phyloP scores from a whole-genome alignment of 2,888 invertebrate species.

The Silvanus unidentatus region DNA sequence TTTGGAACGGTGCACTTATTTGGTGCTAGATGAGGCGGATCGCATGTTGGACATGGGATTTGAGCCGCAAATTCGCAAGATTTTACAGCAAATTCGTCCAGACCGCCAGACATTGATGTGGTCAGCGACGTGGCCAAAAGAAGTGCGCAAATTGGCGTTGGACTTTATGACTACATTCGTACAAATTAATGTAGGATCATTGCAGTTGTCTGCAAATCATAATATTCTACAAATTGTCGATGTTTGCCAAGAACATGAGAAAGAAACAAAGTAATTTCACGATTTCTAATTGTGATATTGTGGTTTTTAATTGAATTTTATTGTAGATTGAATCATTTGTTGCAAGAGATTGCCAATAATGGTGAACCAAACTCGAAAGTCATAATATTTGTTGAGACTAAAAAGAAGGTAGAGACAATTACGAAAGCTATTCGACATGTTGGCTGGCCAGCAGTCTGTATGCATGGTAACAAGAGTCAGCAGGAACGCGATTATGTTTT shows the following conservation, averaged over 20 bases:
- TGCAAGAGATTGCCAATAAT: conserved; percentile 75
- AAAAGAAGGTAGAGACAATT: conserved; percentile 76
- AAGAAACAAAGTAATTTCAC: conserved; percentile 52
- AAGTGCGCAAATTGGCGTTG: conserved; percentile 84
- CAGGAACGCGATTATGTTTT: conserved; percentile 90
- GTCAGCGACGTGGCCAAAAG: conserved; percentile 98
- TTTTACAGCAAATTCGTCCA: conserved; percentile 87
- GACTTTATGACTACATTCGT: conserved; percentile 87
- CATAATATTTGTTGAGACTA: conserved; percentile 94
- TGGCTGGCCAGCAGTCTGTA: conserved; percentile 70
- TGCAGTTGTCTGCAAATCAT: conserved; percentile 83
- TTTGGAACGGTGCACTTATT: conserved; percentile 72
- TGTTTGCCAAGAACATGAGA: conserved; percentile 81
- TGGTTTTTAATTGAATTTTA: conserved; percentile 1
- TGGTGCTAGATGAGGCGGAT: conserved; percentile 92
- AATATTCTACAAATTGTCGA: conserved; percentile 85
- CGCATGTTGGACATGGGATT: conserved; percentile 98
- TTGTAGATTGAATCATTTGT: conserved; percentile 63
- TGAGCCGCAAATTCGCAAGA: conserved; percentile 92
- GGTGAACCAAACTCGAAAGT: conserved; percentile 83
- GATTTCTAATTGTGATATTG: background rate
- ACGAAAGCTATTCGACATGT: conserved; percentile 76
- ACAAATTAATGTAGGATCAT: conserved; percentile 87
- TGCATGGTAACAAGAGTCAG: conserved; percentile 96
- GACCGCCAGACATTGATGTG: conserved; percentile 97